Conservation (phyloP, 2,113 vertebrate species). For the Dipodomys stephensi region DNA sequence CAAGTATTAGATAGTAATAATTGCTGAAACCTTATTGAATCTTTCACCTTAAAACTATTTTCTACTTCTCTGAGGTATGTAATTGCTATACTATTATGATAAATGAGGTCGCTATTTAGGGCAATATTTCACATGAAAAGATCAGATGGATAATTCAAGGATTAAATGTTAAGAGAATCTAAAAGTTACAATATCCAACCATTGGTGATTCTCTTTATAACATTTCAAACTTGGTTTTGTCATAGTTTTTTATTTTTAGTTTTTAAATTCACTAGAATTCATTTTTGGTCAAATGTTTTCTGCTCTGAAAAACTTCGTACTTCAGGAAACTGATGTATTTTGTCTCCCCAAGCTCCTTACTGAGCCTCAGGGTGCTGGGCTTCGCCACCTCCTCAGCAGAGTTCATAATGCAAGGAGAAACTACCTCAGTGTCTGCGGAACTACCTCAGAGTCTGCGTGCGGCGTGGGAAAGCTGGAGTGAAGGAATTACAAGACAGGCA, state of each 20-base stretch:
- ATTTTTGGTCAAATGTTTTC: not conserved
- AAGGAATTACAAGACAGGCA: too few relatives aligned
- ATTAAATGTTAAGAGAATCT: not conserved
- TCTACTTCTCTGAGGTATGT: not conserved
- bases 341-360: too few relatives aligned
- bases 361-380: too few relatives aligned
- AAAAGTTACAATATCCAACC: not conserved
- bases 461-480: too few relatives aligned
- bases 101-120: not conserved
- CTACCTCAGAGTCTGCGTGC: too few relatives aligned
- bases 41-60: not conserved
- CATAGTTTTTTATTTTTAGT: not conserved
- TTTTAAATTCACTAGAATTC: not conserved
- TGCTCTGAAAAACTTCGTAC: not conserved
- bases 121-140: not conserved
- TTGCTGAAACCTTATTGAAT: not conserved
- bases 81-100: not conserved
- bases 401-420: too few relatives aligned
- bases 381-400: too few relatives aligned
- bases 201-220: not conserved
- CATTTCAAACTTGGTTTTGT: not conserved
- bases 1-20: not conserved
- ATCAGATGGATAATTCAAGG: not conserved
- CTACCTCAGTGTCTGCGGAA: too few relatives aligned
- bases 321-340: not conserved